A percentile compares a stretch with the other conserved stretches of the same genome.
phyloP scores from a whole-genome alignment of 2,113 vertebrate genomes.

The Tricholaema leucomelas region DNA sequence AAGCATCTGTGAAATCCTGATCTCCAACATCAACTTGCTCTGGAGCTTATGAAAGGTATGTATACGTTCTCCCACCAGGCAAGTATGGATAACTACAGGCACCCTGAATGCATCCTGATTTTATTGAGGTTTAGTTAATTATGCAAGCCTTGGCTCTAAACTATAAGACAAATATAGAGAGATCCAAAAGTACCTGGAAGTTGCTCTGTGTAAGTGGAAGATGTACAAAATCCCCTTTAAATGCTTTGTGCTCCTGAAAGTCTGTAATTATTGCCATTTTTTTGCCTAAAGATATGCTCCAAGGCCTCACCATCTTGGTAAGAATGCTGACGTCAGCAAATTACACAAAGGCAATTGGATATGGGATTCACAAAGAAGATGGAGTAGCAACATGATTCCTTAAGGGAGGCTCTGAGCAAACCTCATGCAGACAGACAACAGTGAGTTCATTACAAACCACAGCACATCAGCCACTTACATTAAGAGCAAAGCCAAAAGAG shows the following conservation, averaged over 20 bases:
- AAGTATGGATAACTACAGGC: constrained; percentile 25
- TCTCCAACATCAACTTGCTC: background rate
- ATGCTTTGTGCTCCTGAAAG: rapidly evolving
- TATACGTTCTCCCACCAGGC: background rate
- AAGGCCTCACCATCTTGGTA: background rate
- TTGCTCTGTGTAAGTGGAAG: background rate
- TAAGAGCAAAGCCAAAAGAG: background rate
- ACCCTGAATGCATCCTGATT: background rate
- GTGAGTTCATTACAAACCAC: background rate
- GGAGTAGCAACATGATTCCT: background rate
- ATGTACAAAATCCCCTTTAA: background rate
- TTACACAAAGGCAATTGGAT: background rate
- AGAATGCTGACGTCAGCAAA: constrained; percentile 1
- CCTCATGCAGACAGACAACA: background rate
- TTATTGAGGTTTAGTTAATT: background rate
- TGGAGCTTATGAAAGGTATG: background rate
- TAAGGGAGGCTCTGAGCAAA: constrained; percentile 8
- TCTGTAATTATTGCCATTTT: constrained; percentile 32
- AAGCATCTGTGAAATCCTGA: background rate
- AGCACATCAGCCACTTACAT: background rate
- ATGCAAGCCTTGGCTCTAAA: background rate
- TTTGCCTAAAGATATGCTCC: constrained; percentile 24
- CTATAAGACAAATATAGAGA: background rate
- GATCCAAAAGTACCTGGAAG: background rate
- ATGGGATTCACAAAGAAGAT: background rate